Conservation (phyloP, 2,888 invertebrate genomes). For the Melieria crassipennis region DNA sequence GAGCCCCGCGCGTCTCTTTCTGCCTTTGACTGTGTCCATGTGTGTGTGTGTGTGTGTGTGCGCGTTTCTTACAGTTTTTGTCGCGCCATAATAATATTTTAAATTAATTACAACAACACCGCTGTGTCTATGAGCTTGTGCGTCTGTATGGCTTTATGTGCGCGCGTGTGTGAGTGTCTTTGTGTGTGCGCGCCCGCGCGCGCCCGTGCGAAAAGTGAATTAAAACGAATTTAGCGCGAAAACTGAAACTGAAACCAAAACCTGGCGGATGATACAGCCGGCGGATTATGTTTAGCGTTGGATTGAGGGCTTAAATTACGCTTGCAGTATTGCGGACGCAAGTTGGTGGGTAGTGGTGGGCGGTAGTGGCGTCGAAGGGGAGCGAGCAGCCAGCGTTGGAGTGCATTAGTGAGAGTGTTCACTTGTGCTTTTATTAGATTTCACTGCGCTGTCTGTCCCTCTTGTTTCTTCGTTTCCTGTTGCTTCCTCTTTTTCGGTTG, state of each 20-base stretch:
- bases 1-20: not conserved
- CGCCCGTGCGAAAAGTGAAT: conserved; percentile 56
- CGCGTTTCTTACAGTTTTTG: conserved; percentile 18
- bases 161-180: conserved; percentile 11
- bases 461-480: too few relatives aligned
- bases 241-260: conserved; percentile 10
- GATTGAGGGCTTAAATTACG: not conserved
- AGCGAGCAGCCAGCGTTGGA: conserved; percentile 40
- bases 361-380: too few relatives aligned
- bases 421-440: not conserved
- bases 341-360: conserved; percentile 35
- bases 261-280: not conserved
- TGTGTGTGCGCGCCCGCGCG: conserved; percentile 39
- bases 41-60: conserved; percentile 32
- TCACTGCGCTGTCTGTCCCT: not conserved
- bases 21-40: not conserved
- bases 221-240: conserved; percentile 56
- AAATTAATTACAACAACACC: conserved; percentile 59
- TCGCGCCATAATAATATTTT: conserved; percentile 57
- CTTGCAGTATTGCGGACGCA: not conserved
- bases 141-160: not conserved
- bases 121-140: conserved; percentile 4
- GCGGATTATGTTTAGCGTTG: too few relatives aligned
- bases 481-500: too few relatives aligned
- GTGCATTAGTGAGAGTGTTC: conserved; percentile 47